A percentile compares a stretch with the other conserved stretches of the same genome.
Evolutionary conservation across 2,113 vertebrate genomes (phyloP).

Genomic region (Periophthalmodon schlosseri): DNA sequence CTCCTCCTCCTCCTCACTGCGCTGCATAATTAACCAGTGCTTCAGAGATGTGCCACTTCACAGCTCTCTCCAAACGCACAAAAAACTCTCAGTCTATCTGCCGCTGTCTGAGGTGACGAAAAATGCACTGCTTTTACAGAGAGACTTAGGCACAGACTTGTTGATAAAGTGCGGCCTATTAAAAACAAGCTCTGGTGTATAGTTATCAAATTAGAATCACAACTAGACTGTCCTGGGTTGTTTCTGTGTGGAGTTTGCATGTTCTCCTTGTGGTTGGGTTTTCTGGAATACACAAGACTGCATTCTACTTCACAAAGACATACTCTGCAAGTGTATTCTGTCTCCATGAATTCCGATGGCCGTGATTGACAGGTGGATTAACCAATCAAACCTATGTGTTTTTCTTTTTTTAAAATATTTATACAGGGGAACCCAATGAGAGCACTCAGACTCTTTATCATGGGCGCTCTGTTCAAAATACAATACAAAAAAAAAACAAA

Average conservation of each 20-base stretch:
- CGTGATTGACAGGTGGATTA: too few species aligned
- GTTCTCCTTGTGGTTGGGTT: neutral
- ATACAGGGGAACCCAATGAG: too few species aligned
- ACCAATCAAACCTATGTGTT: too few species aligned
- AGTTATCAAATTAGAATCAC: neutral
- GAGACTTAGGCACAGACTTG: neutral
- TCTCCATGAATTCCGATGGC: too few species aligned
- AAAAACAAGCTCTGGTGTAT: too few species aligned
- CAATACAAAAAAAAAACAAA: too few species aligned
- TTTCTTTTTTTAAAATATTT: too few species aligned
- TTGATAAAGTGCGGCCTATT: neutral
- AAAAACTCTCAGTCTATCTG: neutral
- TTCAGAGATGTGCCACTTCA: conserved; percentile 10
- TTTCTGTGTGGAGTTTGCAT: neutral
- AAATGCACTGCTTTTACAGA: neutral
- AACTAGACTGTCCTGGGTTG: neutral
- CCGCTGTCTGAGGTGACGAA: neutral
- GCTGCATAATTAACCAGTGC: conserved; percentile 12
- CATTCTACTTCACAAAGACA: too few species aligned
- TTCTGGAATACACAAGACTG: too few species aligned
- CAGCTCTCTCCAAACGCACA: conserved; percentile 8
- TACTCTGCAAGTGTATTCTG: too few species aligned
- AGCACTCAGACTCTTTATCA: too few species aligned
- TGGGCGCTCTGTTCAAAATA: too few species aligned
- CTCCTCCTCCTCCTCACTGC: conserved; percentile 9